Percentiles rank a stretch among this genome's conserved stretches.
Conservation (phyloP, 2,113 vertebrate species). For the Sander vitreus region DNA sequence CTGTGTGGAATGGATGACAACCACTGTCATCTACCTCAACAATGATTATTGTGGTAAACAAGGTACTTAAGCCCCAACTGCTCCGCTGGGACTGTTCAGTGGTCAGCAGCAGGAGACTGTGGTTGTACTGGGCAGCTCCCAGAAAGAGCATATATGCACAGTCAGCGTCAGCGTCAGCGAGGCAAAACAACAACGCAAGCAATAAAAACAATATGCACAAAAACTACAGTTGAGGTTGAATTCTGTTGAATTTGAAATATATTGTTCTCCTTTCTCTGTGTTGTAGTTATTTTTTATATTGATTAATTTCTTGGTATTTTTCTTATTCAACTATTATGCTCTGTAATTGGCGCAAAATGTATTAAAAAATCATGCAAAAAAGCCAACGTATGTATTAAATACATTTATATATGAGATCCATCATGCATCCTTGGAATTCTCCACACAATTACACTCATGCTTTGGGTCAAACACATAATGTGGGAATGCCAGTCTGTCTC, state of each 20-base stretch:
- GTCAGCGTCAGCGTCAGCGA: no score
- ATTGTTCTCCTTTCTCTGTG: neutral
- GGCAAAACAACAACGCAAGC: neutral
- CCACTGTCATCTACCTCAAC: slow-evolving; percentile 41
- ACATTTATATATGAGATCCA: neutral
- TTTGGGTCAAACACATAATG: slow-evolving; percentile 1
- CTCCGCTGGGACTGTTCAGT: slow-evolving; percentile 38
- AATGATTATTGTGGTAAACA: slow-evolving; percentile 55
- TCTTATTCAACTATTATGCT: no score
- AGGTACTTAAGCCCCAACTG: slow-evolving; percentile 34
- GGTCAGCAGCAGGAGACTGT: slow-evolving; percentile 28
- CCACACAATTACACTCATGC: neutral
- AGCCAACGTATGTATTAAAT: neutral
- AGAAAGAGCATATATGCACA: slow-evolving; percentile 1
- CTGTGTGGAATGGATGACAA: slow-evolving; percentile 43
- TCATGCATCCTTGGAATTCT: neutral
- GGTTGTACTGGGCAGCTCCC: slow-evolving; percentile 13
- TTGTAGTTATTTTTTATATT: neutral
- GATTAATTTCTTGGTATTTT: neutral
- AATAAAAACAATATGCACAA: neutral
- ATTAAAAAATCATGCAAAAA: no score
- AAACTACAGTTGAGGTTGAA: neutral
- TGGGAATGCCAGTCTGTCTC: slow-evolving; percentile 23
- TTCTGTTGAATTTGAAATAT: neutral
- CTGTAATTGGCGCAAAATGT: neutral